Percentiles rank a stretch among this genome's conserved stretches.
These are phyloP conservation scores for Hydra vulgaris DNA, from an alignment of 30 jellyfish, hydroid and myxozoan species.

Conservation along the genomic window DNA sequence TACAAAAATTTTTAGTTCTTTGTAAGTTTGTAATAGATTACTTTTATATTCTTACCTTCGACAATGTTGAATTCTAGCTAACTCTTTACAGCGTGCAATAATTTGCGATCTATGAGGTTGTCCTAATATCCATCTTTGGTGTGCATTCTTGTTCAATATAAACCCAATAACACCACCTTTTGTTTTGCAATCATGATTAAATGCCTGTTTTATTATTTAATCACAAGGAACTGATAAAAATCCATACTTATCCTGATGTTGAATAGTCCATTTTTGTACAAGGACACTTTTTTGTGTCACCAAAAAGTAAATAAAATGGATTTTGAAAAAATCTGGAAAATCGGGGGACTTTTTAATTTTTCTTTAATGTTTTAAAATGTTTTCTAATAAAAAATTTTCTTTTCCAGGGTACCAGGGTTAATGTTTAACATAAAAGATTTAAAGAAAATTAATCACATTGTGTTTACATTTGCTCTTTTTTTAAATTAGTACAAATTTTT, in stretches of 20 bases:
- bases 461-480: too few species aligned
- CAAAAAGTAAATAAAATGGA: too few species aligned
- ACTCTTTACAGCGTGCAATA: constrained; percentile 26
- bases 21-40: neutral
- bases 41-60: constrained; percentile 20
- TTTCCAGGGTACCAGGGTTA: too few species aligned
- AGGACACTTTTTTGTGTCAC: neutral
- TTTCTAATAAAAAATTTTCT: too few species aligned
- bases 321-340: too few species aligned
- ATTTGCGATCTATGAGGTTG: constrained; percentile 48
- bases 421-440: too few species aligned
- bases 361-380: too few species aligned
- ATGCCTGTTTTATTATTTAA: constrained; percentile 43
- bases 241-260: constrained; percentile 38
- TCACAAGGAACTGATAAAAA: constrained; percentile 50
- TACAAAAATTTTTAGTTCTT: too few species aligned
- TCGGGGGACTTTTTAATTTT: too few species aligned
- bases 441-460: too few species aligned
- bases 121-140: constrained; percentile 46
- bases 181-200: constrained; percentile 50
- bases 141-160: constrained; percentile 45
- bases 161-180: constrained; percentile 63
- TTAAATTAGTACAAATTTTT: too few species aligned
- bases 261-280: constrained; percentile 42
- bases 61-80: constrained; percentile 35